Evolutionary conservation across 2,888 invertebrate genomes (phyloP).

Genomic region (Cantharis flavilabris): DNA sequence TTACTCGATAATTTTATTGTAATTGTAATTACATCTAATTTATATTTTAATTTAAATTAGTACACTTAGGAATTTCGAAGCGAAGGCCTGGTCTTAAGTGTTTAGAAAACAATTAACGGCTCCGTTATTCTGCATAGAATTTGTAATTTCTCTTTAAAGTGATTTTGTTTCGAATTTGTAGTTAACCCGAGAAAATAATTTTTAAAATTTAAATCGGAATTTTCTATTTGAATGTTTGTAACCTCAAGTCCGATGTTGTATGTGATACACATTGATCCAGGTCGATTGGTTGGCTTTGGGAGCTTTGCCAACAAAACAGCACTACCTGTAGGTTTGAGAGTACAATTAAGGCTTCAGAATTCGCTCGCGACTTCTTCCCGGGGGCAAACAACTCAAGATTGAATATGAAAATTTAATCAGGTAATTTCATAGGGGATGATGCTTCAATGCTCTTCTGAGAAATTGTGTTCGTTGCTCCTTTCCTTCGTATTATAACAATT

Average conservation of each 20-base stretch:
- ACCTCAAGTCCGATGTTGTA: conserved; percentile 5
- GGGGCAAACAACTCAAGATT: conserved; percentile 73
- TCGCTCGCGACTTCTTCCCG: conserved; percentile 55
- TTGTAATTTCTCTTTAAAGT: conserved; percentile 5
- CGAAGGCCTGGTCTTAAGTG: not conserved
- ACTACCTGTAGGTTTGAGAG: conserved; percentile 33
- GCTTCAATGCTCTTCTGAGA: conserved; percentile 50
- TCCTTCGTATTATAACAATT: conserved; percentile 28
- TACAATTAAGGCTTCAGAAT: conserved; percentile 36
- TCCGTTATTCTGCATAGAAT: not conserved
- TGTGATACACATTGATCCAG: conserved; percentile 14
- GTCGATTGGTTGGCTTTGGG: conserved; percentile 27
- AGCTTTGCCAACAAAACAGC: conserved; percentile 19
- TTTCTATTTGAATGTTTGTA: not conserved
- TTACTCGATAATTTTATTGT: not conserved
- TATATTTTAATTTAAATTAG: not conserved
- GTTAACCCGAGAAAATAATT: not conserved
- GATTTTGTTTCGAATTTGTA: not conserved
- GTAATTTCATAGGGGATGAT: conserved; percentile 69
- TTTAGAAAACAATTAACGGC: conserved; percentile 10
- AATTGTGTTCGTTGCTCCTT: conserved; percentile 45
- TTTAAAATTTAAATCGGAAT: not conserved
- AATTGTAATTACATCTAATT: not conserved
- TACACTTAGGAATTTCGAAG: not conserved
- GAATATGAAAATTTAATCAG: conserved; percentile 81